Evolutionary conservation across 2,113 vertebrate species (phyloP).

Genomic region (Bubalus kerabau): DNA sequence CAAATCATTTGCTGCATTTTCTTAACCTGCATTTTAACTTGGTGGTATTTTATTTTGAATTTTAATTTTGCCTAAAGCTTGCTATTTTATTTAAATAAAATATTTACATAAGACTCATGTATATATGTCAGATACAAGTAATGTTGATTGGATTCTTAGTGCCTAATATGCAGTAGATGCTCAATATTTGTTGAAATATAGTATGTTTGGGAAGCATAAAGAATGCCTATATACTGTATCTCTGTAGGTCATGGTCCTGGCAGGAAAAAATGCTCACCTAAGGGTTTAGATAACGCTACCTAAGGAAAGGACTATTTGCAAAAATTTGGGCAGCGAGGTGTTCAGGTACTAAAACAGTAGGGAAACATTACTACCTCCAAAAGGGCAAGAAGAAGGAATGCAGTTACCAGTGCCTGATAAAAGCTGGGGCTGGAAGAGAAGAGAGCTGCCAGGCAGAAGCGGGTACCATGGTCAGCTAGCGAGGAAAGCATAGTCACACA

Average conservation of each 20-base stretch:
- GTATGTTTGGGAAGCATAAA: background rate
- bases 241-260: background rate
- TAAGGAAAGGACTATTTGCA: background rate
- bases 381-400: background rate
- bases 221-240: background rate
- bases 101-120: background rate
- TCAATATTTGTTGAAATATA: conserved; percentile 11
- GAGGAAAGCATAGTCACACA: background rate
- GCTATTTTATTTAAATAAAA: background rate
- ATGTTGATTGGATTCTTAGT: background rate
- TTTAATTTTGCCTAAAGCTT: conserved; percentile 11
- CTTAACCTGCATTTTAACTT: background rate
- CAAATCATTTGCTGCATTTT: background rate
- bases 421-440: background rate
- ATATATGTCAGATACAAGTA: background rate
- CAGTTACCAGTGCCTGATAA: background rate
- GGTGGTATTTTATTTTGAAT: background rate
- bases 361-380: background rate
- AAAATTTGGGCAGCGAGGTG: background rate
- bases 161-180: background rate
- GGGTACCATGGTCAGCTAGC: background rate
- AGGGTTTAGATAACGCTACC: background rate
- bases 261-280: background rate
- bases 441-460: background rate
- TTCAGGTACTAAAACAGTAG: background rate